Conservation (phyloP, 2,113 vertebrate species). For the Ictidomys tridecemlineatus region DNA sequence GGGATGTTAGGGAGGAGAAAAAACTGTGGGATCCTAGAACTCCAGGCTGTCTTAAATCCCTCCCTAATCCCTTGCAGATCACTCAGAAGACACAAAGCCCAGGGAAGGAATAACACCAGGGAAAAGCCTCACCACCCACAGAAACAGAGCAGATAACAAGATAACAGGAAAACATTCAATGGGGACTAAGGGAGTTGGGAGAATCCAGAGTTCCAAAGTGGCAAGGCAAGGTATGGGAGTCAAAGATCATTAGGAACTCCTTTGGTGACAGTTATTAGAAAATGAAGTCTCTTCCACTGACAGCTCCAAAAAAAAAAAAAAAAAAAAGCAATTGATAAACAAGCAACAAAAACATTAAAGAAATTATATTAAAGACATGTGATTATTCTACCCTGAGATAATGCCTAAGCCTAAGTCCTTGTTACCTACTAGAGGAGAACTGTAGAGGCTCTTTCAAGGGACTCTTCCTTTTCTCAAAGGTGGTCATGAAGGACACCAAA, state of each 20-base stretch:
- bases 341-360: background rate
- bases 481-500: background rate
- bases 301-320: background rate
- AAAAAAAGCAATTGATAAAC: background rate
- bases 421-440: background rate
- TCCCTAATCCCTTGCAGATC: background rate
- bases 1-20: background rate
- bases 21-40: background rate
- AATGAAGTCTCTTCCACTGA: background rate
- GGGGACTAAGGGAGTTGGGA: background rate
- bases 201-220: background rate
- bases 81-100: background rate
- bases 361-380: background rate
- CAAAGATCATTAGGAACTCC: background rate
- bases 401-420: conserved; percentile 8
- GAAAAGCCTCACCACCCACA: background rate
- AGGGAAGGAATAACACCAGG: background rate
- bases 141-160: background rate
- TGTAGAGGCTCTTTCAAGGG: background rate
- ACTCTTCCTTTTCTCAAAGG: background rate
- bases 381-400: background rate
- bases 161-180: background rate
- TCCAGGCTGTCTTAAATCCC: background rate
- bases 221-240: background rate
- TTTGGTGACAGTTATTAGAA: background rate